phyloP scores from a whole-genome alignment of 2,888 invertebrate species.

The Pilophorus perplexus region DNA sequence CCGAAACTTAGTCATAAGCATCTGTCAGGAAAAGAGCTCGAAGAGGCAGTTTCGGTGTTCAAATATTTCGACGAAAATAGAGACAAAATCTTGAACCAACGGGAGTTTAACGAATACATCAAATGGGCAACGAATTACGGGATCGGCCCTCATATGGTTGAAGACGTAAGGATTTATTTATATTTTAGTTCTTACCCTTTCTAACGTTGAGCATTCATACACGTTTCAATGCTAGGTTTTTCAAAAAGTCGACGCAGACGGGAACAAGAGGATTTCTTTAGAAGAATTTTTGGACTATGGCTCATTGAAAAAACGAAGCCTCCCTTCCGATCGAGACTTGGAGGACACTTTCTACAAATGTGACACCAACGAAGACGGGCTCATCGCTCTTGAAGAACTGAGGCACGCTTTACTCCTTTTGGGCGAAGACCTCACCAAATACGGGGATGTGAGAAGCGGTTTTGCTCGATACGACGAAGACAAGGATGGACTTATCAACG shows the following conservation, averaged over 20 bases:
- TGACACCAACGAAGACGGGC: conserved; percentile 18
- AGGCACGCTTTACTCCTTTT: conserved; percentile 6
- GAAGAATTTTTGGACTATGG: conserved; percentile 7
- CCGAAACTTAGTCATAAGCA: neutral
- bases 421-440: conserved; percentile 4
- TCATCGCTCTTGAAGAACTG: conserved; percentile 15
- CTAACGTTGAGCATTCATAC: neutral
- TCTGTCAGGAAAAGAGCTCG: neutral
- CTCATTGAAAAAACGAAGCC: neutral
- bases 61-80: conserved; percentile 20
- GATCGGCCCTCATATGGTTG: neutral
- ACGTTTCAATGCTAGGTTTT: conserved; percentile 4
- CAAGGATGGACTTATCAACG: conserved; percentile 24
- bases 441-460: neutral
- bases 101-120: conserved; percentile 7
- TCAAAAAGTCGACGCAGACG: neutral
- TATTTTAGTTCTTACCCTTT: neutral
- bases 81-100: neutral
- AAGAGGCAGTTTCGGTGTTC: neutral
- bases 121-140: conserved; percentile 20
- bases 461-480: neutral
- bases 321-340: neutral
- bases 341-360: conserved; percentile 5
- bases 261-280: neutral
- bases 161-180: too few species aligned